These are phyloP conservation scores for Falco concolor DNA, from an alignment of 2,797 vertebrate genomes.

Conservation along the genomic window DNA sequence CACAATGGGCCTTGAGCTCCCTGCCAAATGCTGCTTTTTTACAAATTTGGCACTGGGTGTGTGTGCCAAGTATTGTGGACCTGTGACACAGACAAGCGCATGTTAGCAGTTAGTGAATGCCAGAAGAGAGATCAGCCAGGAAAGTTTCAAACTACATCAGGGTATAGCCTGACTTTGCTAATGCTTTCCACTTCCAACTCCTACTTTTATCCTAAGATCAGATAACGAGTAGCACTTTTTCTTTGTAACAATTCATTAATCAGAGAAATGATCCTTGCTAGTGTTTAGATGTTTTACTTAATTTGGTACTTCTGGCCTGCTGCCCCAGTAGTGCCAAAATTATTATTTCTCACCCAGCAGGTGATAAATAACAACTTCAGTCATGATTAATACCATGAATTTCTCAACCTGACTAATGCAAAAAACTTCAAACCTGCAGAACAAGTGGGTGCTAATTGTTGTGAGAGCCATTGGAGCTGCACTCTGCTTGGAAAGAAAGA, in stretches of 20 bases:
- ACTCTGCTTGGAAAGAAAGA: conserved; percentile 72
- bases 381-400: conserved; percentile 83
- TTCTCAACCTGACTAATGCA: conserved; percentile 78
- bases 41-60: background rate
- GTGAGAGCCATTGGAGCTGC: conserved; percentile 78
- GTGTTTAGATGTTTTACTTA: conserved; percentile 91
- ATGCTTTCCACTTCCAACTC: conserved; percentile 41
- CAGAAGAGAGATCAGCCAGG: background rate
- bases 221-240: conserved; percentile 76
- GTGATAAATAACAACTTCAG: conserved; percentile 89
- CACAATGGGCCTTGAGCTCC: background rate
- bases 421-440: conserved; percentile 78
- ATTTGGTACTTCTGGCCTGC: conserved; percentile 87
- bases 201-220: conserved; percentile 77
- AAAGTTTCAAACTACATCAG: conserved; percentile 1
- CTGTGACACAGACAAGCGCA: background rate
- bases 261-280: conserved; percentile 83
- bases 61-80: background rate
- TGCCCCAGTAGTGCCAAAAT: conserved; percentile 86
- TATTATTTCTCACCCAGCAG: conserved; percentile 87
- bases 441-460: conserved; percentile 88
- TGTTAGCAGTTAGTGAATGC: background rate
- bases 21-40: background rate
- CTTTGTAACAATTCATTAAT: conserved; percentile 85
- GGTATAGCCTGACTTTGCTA: conserved; percentile 36